Conservation (phyloP, 2,113 vertebrate genomes). For the Sphyrna mokarran region DNA sequence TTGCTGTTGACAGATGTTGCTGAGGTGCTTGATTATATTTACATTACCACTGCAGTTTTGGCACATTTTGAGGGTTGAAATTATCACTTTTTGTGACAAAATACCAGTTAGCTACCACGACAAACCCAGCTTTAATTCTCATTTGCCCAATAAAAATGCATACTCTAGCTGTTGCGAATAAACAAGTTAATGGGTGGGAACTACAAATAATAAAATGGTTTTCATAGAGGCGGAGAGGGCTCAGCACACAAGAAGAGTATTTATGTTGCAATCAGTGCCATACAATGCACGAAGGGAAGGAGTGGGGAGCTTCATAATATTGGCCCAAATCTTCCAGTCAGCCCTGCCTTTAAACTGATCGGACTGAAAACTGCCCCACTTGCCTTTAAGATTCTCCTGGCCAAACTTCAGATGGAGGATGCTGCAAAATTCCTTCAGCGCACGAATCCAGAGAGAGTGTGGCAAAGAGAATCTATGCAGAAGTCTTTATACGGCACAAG, state of each 20-base stretch:
- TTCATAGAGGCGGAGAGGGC: not conserved
- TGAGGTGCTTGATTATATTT: constrained; percentile 1
- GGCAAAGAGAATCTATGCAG: no score
- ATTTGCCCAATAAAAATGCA: constrained; percentile 29
- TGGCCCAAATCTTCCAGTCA: not conserved
- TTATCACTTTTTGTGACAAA: constrained; percentile 31
- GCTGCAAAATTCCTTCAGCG: no score
- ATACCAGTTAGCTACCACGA: constrained; percentile 16
- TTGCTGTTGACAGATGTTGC: constrained; percentile 10
- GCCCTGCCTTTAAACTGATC: no score
- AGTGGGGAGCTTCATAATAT: not conserved
- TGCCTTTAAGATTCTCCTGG: no score
- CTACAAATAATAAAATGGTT: constrained; percentile 21
- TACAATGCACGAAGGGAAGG: not conserved
- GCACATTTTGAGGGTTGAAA: constrained; percentile 18
- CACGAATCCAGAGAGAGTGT: no score
- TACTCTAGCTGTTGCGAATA: not conserved
- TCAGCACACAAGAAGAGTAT: not conserved
- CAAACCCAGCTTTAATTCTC: constrained; percentile 33
- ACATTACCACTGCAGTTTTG: constrained; percentile 2
- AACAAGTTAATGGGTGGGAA: constrained; percentile 13
- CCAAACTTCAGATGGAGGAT: no score
- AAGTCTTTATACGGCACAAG: no score
- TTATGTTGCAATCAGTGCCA: not conserved
- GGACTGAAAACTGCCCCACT: no score